Base-by-base conservation (phyloP, 2,113 vertebrate genomes). In the Cinclus cinclus region DNA sequence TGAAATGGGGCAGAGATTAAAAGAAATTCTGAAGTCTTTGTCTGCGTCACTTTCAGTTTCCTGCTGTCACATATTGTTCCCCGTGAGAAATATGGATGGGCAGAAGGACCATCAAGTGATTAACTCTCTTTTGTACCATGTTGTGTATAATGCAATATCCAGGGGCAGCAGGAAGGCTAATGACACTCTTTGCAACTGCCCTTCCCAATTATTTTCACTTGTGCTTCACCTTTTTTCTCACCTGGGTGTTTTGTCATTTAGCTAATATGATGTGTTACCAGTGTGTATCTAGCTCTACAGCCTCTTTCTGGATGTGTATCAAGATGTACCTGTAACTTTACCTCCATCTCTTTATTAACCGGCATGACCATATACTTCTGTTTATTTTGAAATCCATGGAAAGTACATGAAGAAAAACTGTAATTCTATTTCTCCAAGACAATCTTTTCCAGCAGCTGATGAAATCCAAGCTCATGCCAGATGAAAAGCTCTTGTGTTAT, bases 301-400 rank as follows among this genome's bases (percentile, higher is more conserved):
- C 55, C 53, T 53, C 56, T 73, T 86, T 88, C 65, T 92, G 91
- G 92, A 83, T 87, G 47, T 44, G 50, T 39, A 70, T 56, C 70
- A 21, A 65, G 67, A 79, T 14, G 31, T 37, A 63, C 55, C 63
- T 91, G 81, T 83, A 96, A 95, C 62, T 83, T 64, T 95, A 97
- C 92, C 85, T 96, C 79, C 84, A 56, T 82, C 56, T 55, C 19
- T 71, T 83, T 87, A 58, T 92, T 90, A 78, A n/a, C 31, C 77
- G 82, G 37, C 24, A 12, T 20, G 92, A 90, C 79, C 60, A 14
- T 84, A 77, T 70, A 63, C 52, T 91, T 90, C 33, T 90, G 82
- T 96, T 97, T 97, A 64, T 97, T 98, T 97, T 97, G 89, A 97
- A 97, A 96, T 92, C 94, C 50, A 15, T 3, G 7, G 71, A 59